Evolutionary conservation across 2,113 vertebrate species (phyloP).

Genomic region (Rhea americana): DNA sequence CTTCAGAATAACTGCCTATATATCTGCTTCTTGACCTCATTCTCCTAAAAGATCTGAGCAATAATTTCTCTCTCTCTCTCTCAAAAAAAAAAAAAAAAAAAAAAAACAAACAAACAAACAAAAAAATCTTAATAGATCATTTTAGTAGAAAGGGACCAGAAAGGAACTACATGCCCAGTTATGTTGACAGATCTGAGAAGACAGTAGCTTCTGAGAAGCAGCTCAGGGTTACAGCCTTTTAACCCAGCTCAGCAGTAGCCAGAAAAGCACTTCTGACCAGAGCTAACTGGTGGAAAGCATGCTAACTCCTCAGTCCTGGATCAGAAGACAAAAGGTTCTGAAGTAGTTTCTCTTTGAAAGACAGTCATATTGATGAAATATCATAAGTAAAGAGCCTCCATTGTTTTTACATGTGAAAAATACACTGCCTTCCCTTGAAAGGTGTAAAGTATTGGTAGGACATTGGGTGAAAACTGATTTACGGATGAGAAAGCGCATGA

Average conservation of each 20-base stretch:
- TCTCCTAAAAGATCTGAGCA: neutral
- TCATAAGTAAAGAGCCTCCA: neutral
- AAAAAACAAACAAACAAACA: too few species aligned
- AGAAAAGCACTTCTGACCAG: neutral
- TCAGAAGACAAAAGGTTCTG: neutral
- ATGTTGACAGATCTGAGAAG: neutral
- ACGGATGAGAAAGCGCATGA: neutral
- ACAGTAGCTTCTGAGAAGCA: neutral
- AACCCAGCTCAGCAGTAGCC: neutral
- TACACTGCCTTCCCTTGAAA: neutral
- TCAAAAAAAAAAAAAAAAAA: too few species aligned
- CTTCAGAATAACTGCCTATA: neutral
- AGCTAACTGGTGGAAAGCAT: neutral
- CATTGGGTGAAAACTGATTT: neutral
- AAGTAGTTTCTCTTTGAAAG: neutral
- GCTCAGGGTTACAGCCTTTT: neutral
- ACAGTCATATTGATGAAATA: neutral
- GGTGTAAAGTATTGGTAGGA: neutral
- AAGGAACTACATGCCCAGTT: fast-evolving
- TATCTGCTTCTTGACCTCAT: neutral
- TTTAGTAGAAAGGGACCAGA: neutral
- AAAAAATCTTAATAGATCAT: neutral
- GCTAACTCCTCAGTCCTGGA: fast-evolving
- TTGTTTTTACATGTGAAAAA: neutral
- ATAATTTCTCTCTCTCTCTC: neutral